Evolutionary conservation across 2,113 vertebrate species (phyloP), one percentile per base, ranked within the genome.

Genomic region (Sylvicapra grimmia): DNA sequence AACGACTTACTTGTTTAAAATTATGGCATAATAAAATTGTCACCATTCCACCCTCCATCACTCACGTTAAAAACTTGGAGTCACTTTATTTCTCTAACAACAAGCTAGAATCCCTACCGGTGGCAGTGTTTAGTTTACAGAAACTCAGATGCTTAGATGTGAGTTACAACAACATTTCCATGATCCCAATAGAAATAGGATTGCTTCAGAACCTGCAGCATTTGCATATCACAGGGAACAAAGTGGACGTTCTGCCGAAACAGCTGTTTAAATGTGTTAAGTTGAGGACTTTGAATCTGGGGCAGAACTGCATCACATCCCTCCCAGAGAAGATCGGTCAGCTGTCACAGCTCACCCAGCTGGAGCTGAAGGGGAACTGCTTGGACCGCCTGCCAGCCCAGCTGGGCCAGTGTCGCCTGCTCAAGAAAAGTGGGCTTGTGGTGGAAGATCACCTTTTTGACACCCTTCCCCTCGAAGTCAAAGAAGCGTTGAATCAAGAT

Each of bases 11-110:
- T 19, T 99, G 99, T 98, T 99, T 99, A 97, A 99, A 99, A 97
- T 98, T 99, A 75, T 99, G 99, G 99, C 99, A 99, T 98, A 99
- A 99, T 97, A 99, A 99, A 98, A 99, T 99, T 95, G 99, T 99
- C 93, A 99, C 98, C 98, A 99, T 99, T 98, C 99, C 99, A 63
- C 95, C 99, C 97, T 99, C 99, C 54, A 99, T 99, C 63, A 99
- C 99, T 96, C 99, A 99, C 2, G 99, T 99, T 96, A 99, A 99
- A 98, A 99, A 99, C 98, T 98, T 99, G 18, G 99, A 99, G 98
- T 99, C 99, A 0, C 99, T 99, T 93, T 99, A 99, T 98, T 99
- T 99, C 95, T 99, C 99, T 59, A 99, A 99, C 98, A 99, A 99
- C 99, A 99, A 99, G 98, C 99, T 99, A 0, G 99, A 99, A 96